Conservation (phyloP, 2,113 vertebrate genomes). For the Euleptes europaea region DNA sequence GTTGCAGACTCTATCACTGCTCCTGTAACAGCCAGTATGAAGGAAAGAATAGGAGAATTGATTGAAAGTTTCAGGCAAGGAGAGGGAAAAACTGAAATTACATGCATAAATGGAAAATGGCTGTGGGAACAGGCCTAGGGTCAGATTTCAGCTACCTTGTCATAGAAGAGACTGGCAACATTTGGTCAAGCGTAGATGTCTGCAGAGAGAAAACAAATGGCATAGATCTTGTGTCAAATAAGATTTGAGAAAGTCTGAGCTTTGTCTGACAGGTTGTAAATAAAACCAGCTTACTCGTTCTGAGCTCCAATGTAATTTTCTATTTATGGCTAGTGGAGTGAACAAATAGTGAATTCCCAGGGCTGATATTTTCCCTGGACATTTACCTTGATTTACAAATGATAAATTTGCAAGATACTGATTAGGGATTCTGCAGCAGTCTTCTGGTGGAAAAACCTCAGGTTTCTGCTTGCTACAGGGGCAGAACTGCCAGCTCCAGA, state of each 20-base stretch:
- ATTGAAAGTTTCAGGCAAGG: not conserved
- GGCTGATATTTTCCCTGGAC: slow-evolving; percentile 49
- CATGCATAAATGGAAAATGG: not conserved
- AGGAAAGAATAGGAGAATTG: not conserved
- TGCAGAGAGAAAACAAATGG: not conserved
- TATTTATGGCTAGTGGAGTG: slow-evolving; percentile 25
- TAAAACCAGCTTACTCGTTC: slow-evolving; percentile 38
- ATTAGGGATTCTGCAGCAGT: slow-evolving; percentile 58
- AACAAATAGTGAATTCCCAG: slow-evolving; percentile 42
- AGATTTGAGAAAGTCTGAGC: slow-evolving; percentile 1
- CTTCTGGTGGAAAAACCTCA: slow-evolving; percentile 44
- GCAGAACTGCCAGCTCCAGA: slow-evolving; percentile 48
- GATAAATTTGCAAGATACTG: slow-evolving; percentile 36
- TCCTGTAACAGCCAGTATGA: rapidly evolving
- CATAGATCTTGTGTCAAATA: not conserved
- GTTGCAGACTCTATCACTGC: not conserved
- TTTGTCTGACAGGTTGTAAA: not conserved
- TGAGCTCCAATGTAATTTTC: slow-evolving; percentile 22
- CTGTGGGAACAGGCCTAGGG: not conserved
- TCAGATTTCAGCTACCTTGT: not conserved
- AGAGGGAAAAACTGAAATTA: not conserved
- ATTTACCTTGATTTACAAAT: slow-evolving; percentile 63
- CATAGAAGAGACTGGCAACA: slow-evolving; percentile 11
- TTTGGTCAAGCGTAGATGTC: not conserved
- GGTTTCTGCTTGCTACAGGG: slow-evolving; percentile 44